These are phyloP conservation scores for Alca torda DNA, from an alignment of 2,797 vertebrate genomes.

Conservation along the genomic window DNA sequence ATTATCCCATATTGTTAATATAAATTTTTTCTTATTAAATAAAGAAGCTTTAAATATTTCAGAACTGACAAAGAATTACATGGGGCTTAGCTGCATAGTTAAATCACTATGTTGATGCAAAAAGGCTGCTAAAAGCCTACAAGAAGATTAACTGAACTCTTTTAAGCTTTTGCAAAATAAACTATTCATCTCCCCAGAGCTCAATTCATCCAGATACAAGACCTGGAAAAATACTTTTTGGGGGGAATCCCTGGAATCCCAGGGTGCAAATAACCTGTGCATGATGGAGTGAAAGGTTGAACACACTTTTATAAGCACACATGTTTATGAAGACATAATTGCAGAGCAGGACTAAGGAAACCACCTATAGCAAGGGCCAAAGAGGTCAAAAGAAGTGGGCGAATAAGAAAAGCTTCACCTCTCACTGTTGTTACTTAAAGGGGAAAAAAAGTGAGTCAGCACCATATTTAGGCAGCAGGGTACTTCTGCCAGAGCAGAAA, in stretches of 20 bases:
- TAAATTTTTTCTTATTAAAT: background rate
- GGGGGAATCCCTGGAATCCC: background rate
- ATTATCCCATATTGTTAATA: background rate
- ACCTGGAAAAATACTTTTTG: background rate
- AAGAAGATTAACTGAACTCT: background rate
- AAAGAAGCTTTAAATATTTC: background rate
- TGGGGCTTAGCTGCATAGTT: background rate
- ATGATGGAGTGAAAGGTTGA: background rate
- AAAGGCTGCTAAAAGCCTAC: background rate
- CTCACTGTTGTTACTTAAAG: background rate
- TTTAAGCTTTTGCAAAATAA: background rate
- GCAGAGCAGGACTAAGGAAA: background rate
- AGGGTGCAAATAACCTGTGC: background rate
- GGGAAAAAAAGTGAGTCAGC: background rate
- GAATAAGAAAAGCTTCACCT: background rate
- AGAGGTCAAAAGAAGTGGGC: background rate
- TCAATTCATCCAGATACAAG: background rate
- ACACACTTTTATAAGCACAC: background rate
- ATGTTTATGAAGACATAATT: background rate
- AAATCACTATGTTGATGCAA: background rate
- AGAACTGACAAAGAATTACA: background rate
- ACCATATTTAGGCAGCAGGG: background rate
- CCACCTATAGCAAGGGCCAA: background rate
- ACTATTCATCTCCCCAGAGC: background rate
- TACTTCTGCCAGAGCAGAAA: background rate